These are phyloP conservation scores for Burhinus oedicnemus DNA, from an alignment of 2,113 vertebrate genomes.

Conservation along the genomic window DNA sequence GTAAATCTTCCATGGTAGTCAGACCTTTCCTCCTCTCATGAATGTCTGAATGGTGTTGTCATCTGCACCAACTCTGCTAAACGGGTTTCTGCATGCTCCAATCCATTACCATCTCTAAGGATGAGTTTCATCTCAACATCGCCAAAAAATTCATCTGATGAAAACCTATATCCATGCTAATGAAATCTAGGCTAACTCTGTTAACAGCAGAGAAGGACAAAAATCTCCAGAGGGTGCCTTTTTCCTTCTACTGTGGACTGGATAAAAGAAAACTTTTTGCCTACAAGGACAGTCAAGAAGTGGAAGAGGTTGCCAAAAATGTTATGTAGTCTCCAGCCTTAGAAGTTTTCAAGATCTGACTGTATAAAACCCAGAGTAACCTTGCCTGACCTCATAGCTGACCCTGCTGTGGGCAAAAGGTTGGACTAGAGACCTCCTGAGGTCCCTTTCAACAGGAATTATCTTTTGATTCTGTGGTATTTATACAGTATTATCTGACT, in stretches of 20 bases:
- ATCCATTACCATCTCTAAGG: background rate
- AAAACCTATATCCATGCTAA: background rate
- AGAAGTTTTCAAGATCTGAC: background rate
- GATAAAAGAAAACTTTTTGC: background rate
- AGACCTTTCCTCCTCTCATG: background rate
- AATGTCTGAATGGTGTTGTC: background rate
- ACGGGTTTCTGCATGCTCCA: conserved; percentile 1
- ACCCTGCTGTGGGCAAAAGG: background rate
- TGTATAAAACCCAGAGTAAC: background rate
- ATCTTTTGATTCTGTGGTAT: background rate
- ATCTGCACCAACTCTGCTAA: background rate
- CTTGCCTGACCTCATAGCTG: background rate
- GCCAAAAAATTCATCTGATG: background rate
- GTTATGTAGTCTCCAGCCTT: background rate
- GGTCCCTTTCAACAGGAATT: background rate
- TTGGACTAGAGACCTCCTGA: background rate
- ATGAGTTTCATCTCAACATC: background rate
- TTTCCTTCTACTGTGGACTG: background rate
- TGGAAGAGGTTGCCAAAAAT: background rate
- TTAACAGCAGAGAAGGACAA: background rate
- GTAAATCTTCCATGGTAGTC: background rate
- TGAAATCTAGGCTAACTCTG: background rate
- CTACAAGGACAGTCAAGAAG: background rate
- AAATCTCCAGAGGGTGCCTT: background rate
- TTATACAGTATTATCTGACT: background rate